Evolutionary conservation across 2,888 invertebrate species (phyloP).

Genomic region (Podabrus alpinus): DNA sequence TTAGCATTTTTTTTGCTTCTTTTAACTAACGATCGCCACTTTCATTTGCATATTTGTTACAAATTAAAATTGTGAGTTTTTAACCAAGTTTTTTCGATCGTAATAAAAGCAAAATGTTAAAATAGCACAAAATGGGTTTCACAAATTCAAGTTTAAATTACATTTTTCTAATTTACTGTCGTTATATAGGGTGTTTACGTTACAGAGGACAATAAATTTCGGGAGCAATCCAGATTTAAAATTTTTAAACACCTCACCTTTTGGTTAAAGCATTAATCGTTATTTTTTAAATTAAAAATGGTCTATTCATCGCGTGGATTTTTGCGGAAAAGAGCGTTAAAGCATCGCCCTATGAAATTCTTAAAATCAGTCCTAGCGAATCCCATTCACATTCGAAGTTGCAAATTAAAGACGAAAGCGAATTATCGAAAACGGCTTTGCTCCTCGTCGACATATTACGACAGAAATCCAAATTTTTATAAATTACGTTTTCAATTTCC

Average conservation of each 20-base stretch:
- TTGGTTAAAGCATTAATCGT: no score
- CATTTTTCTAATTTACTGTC: no score
- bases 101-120: neutral
- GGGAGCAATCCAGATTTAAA: no score
- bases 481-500: neutral
- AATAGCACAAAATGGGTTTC: neutral
- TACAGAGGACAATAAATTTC: no score
- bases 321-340: neutral
- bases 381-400: neutral
- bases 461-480: neutral
- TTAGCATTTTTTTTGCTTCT: neutral
- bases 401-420: neutral
- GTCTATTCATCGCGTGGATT: no score
- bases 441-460: neutral
- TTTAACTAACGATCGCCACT: neutral
- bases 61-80: neutral
- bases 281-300: no score
- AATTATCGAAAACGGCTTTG: neutral
- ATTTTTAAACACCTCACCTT: no score
- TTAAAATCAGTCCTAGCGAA: neutral
- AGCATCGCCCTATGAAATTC: neutral
- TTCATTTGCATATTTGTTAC: neutral
- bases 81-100: neutral
- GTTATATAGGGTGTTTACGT: no score
- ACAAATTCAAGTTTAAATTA: no score